Percentiles rank a stretch among this genome's conserved stretches.
These are phyloP conservation scores for Sussaba pulchella DNA, from an alignment of 2,888 invertebrate genomes.

Conservation along the genomic window DNA sequence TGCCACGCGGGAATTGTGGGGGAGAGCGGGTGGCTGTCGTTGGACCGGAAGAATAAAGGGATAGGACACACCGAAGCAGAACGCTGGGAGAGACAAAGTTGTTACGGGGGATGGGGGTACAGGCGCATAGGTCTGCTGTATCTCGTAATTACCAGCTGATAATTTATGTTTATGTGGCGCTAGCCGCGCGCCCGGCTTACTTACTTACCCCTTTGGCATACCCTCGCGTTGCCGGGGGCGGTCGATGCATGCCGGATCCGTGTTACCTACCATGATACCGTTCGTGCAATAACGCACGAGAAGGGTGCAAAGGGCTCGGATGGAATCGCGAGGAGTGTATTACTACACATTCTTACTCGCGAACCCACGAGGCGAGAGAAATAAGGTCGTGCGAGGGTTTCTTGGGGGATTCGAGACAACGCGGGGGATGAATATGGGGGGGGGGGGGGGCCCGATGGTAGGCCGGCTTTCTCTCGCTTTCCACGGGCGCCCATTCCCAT, in stretches of 20 bases:
- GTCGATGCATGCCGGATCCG: slow-evolving; percentile 66
- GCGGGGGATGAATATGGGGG: slow-evolving; percentile 37
- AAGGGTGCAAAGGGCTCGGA: slow-evolving; percentile 34
- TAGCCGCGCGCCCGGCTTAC: slow-evolving; percentile 76
- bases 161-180: slow-evolving; percentile 84
- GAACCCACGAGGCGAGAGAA: slow-evolving; percentile 58
- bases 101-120: slow-evolving; percentile 26
- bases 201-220: slow-evolving; percentile 80
- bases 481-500: slow-evolving; percentile 57
- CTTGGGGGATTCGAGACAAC: slow-evolving; percentile 57
- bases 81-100: slow-evolving; percentile 49
- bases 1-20: slow-evolving; percentile 39
- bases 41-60: slow-evolving; percentile 35
- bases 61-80: slow-evolving; percentile 62
- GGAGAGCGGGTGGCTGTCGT: slow-evolving; percentile 65
- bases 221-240: slow-evolving; percentile 56
- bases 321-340: slow-evolving; percentile 76
- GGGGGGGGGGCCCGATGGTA: slow-evolving; percentile 19
- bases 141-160: slow-evolving; percentile 85
- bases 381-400: slow-evolving; percentile 62
- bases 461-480: slow-evolving; percentile 44
- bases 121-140: slow-evolving; percentile 74
- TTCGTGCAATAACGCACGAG: slow-evolving; percentile 3
- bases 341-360: slow-evolving; percentile 82
- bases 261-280: slow-evolving; percentile 14